These are phyloP conservation scores for Nephila pilipes DNA, from an alignment of 1,140 invertebrate genomes.

Conservation along the genomic window DNA sequence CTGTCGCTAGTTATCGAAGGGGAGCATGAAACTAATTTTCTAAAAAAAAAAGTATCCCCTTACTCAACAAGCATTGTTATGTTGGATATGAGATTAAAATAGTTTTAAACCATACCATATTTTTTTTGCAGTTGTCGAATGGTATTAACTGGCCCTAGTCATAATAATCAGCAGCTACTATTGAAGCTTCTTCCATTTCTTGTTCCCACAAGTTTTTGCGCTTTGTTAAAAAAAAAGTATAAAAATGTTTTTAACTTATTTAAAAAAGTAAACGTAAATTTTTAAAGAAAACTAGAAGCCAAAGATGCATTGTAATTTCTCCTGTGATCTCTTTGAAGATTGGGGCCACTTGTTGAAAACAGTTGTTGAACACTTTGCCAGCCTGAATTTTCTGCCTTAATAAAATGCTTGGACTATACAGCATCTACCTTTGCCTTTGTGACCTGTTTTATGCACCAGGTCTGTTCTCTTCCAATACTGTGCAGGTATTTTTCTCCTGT, in stretches of 20 bases:
- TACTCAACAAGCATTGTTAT: slow-evolving; percentile 66
- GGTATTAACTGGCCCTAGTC: slow-evolving; percentile 74
- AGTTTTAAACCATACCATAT: slow-evolving; percentile 51
- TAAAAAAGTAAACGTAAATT: slow-evolving; percentile 62
- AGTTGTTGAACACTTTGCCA: slow-evolving; percentile 77
- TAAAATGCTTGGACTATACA: slow-evolving; percentile 70
- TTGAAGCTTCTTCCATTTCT: slow-evolving; percentile 75
- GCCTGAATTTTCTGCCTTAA: slow-evolving; percentile 76
- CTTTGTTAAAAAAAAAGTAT: slow-evolving; percentile 67
- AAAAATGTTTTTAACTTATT: slow-evolving; percentile 76
- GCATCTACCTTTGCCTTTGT: slow-evolving; percentile 68
- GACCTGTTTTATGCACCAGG: slow-evolving; percentile 62
- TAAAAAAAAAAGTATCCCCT: slow-evolving; percentile 67
- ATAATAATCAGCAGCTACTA: slow-evolving; percentile 72
- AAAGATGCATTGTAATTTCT: slow-evolving; percentile 75
- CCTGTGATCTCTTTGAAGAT: slow-evolving; percentile 75
- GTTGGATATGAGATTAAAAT: slow-evolving; percentile 70
- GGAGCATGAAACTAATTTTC: slow-evolving; percentile 29
- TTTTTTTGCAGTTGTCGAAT: slow-evolving; percentile 74
- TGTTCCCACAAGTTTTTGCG: slow-evolving; percentile 72
- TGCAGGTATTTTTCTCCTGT: slow-evolving; percentile 74
- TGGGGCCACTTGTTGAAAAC: slow-evolving; percentile 77
- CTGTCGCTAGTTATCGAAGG: slow-evolving; percentile 71
- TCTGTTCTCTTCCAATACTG: slow-evolving; percentile 74
- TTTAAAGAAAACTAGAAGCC: slow-evolving; percentile 73